Base-by-base conservation (phyloP, 2,888 invertebrate genomes). In the Eupeodes luniger region DNA sequence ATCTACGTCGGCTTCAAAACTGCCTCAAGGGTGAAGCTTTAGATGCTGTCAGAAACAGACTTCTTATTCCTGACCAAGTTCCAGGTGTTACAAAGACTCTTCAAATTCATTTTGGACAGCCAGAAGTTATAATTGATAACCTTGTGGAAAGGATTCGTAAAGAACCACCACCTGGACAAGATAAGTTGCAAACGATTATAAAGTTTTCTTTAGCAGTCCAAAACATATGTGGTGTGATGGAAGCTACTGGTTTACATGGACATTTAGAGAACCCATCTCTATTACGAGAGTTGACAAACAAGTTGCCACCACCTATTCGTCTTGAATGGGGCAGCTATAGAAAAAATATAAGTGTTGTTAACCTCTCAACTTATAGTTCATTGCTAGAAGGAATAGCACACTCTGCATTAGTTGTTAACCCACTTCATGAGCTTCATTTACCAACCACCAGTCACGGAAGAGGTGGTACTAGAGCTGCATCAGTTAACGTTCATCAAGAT, bases 201-300 rank as follows among this genome's bases (percentile, higher is more conserved):
- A 64, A 67, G 7, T 69, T 69, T 61, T 81, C 69, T 9, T 51
- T 76, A 5, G 19, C 53, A 1, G 62, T 75, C 7, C 44, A 76
- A 75, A 66, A 81, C 16, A 66, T 49, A n/a, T 76, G 75, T 44
- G 59, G 61, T 4, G 51, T 75, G 0, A 75, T 75, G 75, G 61
- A 57, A 40, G 44, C 62, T 6, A 80, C 44, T 44, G 44, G 27
- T 4, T 2, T 74, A 12, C 36, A 51, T n/a, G 34, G 14, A 2
- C 55, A 59, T 59, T 51, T 81, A 40, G 40, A 53, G 19, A 59
- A 72, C 34, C 64, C 80, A 36, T 19, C 36, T 4, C 5, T 74
- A 10, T n/a, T 51, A 36, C 36, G 14, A 14, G 61, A 74, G 16
- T 16, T 74, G 51, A 57, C 36, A 4, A 36, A 78, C 10, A 67